Evolutionary conservation across 2,888 invertebrate species (phyloP).

Genomic region (Onthophagus sagittarius): DNA sequence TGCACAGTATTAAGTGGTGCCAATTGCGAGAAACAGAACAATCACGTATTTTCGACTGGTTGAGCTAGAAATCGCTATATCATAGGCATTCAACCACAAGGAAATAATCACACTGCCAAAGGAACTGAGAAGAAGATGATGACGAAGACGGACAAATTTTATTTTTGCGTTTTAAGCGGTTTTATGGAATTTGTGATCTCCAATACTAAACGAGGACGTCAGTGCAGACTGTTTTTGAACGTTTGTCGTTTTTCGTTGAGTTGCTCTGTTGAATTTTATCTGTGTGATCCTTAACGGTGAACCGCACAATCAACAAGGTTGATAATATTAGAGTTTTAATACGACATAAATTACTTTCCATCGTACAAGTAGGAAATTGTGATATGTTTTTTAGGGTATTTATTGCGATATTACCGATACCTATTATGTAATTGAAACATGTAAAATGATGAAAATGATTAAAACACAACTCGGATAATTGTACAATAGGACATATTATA

Average conservation of each 20-base stretch:
- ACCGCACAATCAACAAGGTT: neutral
- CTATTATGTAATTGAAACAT: neutral
- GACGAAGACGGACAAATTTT: neutral
- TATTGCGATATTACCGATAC: neutral
- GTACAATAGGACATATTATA: neutral
- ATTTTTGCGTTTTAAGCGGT: neutral
- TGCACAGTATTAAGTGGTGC: neutral
- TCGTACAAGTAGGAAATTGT: neutral
- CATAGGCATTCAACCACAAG: neutral
- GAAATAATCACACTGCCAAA: neutral
- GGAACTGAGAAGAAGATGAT: neutral
- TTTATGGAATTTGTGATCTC: neutral
- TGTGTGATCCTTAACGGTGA: neutral
- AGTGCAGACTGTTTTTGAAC: neutral
- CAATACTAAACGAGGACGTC: neutral
- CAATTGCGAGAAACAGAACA: neutral
- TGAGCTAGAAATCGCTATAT: neutral
- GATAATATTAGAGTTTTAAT: neutral
- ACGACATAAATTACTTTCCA: neutral
- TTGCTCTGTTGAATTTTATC: neutral
- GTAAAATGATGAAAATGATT: neutral
- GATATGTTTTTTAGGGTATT: neutral
- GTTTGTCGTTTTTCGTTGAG: neutral
- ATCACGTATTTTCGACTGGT: neutral
- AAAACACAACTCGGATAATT: neutral